A percentile compares a stretch with the other conserved stretches of the same genome.
These are phyloP conservation scores for Drosophila fungiperda DNA, from an alignment of 2,888 invertebrate genomes.

Conservation along the genomic window DNA sequence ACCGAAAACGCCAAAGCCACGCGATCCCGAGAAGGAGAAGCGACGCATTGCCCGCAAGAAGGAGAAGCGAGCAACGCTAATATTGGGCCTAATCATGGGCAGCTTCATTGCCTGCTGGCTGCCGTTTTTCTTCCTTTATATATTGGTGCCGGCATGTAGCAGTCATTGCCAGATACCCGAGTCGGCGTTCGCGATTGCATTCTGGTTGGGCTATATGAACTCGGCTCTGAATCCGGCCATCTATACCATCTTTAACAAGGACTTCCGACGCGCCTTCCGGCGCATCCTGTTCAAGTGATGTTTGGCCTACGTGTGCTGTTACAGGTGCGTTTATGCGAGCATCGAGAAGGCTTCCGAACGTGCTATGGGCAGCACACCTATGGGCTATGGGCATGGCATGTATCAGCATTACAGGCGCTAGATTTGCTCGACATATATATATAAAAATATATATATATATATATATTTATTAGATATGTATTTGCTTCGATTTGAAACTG, in stretches of 20 bases:
- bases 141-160: slow-evolving; percentile 92
- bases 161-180: slow-evolving; percentile 90
- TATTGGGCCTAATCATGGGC: slow-evolving; percentile 98
- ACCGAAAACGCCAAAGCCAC: slow-evolving; percentile 91
- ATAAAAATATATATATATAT: background rate
- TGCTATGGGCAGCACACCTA: slow-evolving; percentile 85
- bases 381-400: slow-evolving; percentile 84
- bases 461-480: background rate
- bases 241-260: slow-evolving; percentile 98
- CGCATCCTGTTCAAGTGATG: slow-evolving; percentile 98
- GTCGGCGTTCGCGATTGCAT: slow-evolving; percentile 95
- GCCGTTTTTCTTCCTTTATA: slow-evolving; percentile 98
- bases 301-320: slow-evolving; percentile 94
- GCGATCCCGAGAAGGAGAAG: slow-evolving; percentile 97
- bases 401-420: slow-evolving; percentile 84
- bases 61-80: slow-evolving; percentile 98
- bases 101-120: slow-evolving; percentile 99
- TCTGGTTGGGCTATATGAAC: slow-evolving; percentile 99
- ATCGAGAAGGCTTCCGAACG: slow-evolving; percentile 86
- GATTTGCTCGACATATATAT: slow-evolving; percentile 70
- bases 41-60: slow-evolving; percentile 96
- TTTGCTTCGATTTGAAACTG: background rate
- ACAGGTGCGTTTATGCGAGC: slow-evolving; percentile 88
- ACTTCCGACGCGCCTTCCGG: slow-evolving; percentile 97
- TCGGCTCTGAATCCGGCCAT: slow-evolving; percentile 98